Percentiles rank a stretch among this genome's conserved stretches.
These are phyloP conservation scores for Lamellibrachia luymesi DNA, from an alignment of 1,140 invertebrate species.

Conservation along the genomic window DNA sequence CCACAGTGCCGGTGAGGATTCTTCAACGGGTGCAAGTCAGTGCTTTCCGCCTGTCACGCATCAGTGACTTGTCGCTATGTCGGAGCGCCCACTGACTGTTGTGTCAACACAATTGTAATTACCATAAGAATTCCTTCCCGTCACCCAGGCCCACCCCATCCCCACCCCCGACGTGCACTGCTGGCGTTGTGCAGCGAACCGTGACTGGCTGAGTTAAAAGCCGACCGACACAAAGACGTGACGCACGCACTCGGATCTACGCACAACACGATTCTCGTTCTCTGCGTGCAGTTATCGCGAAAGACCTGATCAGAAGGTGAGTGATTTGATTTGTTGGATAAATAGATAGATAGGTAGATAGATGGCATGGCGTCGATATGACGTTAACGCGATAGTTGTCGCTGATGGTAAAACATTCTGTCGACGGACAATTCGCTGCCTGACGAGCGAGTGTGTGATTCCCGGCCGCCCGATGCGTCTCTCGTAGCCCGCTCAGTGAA, in stretches of 20 bases:
- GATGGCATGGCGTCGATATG: not conserved
- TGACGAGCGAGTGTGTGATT: not conserved
- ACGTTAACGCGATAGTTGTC: not conserved
- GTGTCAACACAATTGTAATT: not conserved
- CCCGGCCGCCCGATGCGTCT: not conserved
- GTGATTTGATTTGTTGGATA: not conserved
- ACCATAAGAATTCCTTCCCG: not conserved
- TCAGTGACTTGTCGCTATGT: not conserved
- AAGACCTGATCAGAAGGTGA: not conserved
- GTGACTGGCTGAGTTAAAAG: not conserved
- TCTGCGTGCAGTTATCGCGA: not conserved
- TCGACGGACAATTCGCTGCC: not conserved
- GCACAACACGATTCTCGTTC: not conserved
- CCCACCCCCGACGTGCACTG: not conserved
- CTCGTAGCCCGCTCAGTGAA: not conserved
- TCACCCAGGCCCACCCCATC: too few relatives aligned
- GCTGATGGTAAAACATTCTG: not conserved
- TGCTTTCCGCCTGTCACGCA: not conserved
- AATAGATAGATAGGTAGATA: not conserved
- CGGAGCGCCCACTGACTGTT: not conserved
- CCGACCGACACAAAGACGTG: not conserved
- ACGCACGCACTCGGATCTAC: not conserved
- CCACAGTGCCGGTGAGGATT: not conserved
- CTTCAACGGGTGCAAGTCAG: not conserved
- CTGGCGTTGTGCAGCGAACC: not conserved